These are phyloP conservation scores for Limnothrissa miodon DNA, from an alignment of 2,113 vertebrate species.

Conservation along the genomic window DNA sequence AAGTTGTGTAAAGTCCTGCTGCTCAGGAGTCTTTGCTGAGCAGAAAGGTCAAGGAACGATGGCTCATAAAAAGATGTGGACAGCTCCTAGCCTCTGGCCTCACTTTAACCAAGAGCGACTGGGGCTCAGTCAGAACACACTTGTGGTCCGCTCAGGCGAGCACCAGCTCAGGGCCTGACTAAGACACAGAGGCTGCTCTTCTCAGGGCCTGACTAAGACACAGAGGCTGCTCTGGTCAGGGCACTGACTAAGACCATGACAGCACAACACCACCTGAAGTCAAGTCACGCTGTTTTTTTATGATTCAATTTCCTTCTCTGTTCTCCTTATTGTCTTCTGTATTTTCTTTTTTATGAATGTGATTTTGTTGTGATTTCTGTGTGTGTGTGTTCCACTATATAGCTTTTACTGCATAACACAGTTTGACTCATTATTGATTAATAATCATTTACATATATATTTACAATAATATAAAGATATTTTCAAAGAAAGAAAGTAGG, in stretches of 20 bases:
- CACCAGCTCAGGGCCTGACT: slow-evolving; percentile 61
- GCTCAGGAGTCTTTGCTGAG: slow-evolving; percentile 70
- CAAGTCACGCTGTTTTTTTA: not conserved
- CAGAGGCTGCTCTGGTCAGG: slow-evolving; percentile 61
- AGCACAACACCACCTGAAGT: slow-evolving; percentile 33
- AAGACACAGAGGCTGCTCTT: slow-evolving; percentile 63
- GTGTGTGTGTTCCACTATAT: not conserved
- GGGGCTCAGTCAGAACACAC: slow-evolving; percentile 70
- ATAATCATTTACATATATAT: too few relatives aligned
- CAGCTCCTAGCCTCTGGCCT: slow-evolving; percentile 73
- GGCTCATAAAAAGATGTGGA: slow-evolving; percentile 70
- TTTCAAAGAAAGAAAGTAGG: not conserved
- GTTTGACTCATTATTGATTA: too few relatives aligned
- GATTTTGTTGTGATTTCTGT: not conserved
- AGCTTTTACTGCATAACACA: too few relatives aligned
- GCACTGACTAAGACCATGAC: slow-evolving; percentile 35
- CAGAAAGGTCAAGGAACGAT: slow-evolving; percentile 74
- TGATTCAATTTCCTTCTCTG: not conserved
- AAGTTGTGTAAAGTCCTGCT: slow-evolving; percentile 71
- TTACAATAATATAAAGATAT: too few relatives aligned
- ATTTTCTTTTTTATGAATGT: not conserved
- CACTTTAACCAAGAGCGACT: slow-evolving; percentile 71
- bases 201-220: slow-evolving; percentile 51
- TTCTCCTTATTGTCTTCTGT: not conserved
- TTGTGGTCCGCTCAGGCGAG: slow-evolving; percentile 55